Evolutionary conservation across 2,888 invertebrate species (phyloP).

Genomic region (Torymus auratus): DNA sequence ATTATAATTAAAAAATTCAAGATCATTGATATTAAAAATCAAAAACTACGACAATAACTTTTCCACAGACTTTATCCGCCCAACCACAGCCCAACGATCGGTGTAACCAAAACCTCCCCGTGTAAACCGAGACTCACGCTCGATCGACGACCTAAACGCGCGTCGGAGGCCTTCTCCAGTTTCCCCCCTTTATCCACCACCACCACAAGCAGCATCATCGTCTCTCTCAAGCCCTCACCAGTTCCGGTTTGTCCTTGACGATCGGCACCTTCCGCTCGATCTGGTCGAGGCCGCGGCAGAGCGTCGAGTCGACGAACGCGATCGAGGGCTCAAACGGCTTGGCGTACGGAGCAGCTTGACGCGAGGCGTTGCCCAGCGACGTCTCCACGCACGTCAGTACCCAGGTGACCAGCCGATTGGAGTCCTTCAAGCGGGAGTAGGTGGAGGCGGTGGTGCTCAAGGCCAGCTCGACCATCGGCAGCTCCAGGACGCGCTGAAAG

Average conservation of each 20-base stretch:
- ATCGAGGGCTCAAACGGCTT: conserved; percentile 79
- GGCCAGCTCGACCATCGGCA: conserved; percentile 71
- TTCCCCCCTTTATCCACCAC: too few species aligned
- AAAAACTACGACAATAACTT: too few species aligned
- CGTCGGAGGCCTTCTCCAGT: too few species aligned
- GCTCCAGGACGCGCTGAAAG: conserved; percentile 68
- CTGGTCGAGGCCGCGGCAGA: conserved; percentile 83
- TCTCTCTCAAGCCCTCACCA: conserved; percentile 61
- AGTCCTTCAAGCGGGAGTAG: conserved; percentile 70
- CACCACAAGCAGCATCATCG: too few species aligned
- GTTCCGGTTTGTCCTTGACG: conserved; percentile 81
- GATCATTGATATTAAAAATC: too few species aligned
- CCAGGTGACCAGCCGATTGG: conserved; percentile 77
- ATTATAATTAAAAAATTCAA: too few species aligned
- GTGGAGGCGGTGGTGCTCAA: conserved; percentile 68
- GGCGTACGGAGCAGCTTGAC: conserved; percentile 80
- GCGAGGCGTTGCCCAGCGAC: conserved; percentile 78
- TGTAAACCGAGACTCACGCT: too few species aligned
- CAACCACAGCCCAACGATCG: too few species aligned
- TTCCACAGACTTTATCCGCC: too few species aligned
- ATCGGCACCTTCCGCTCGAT: conserved; percentile 83
- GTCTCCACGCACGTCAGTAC: conserved; percentile 82
- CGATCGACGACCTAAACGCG: too few species aligned
- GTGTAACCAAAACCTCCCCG: too few species aligned
- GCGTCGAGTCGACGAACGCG: conserved; percentile 81